phyloP scores from a whole-genome alignment of 2,113 vertebrate species.

The Mesocricetus auratus region DNA sequence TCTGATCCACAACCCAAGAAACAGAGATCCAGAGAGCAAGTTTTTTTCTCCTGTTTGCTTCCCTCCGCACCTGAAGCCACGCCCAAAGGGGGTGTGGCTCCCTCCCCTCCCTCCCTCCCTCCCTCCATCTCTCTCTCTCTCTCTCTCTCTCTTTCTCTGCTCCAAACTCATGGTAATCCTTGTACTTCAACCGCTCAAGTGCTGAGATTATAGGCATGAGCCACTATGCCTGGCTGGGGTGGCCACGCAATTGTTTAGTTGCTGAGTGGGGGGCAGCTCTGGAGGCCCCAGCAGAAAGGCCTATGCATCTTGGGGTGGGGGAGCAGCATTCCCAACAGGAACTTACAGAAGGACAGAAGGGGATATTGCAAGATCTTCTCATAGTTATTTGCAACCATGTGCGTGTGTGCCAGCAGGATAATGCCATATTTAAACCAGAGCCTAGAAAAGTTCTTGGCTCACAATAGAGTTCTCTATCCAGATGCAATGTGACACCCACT shows the following conservation, averaged over 20 bases:
- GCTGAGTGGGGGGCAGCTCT: neutral
- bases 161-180: neutral
- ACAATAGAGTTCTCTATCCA: too few species aligned
- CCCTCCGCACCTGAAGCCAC: too few species aligned
- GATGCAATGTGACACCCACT: too few species aligned
- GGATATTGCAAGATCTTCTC: neutral
- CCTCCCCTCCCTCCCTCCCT: too few species aligned
- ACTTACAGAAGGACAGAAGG: neutral
- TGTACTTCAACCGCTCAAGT: neutral
- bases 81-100: too few species aligned
- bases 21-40: too few species aligned
- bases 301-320: neutral
- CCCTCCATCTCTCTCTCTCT: too few species aligned
- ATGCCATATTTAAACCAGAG: neutral
- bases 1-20: too few species aligned
- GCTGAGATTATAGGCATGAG: too few species aligned
- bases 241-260: neutral
- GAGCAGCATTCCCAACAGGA: neutral
- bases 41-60: too few species aligned
- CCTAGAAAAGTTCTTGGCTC: neutral
- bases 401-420: neutral
- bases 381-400: accelerated
- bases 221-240: too few species aligned
- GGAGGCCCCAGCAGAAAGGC: neutral
- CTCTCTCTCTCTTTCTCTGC: neutral